A percentile compares a stretch with the other conserved stretches of the same genome.
Conservation (phyloP, 2,888 invertebrate genomes). For the Tetropium fuscum region DNA sequence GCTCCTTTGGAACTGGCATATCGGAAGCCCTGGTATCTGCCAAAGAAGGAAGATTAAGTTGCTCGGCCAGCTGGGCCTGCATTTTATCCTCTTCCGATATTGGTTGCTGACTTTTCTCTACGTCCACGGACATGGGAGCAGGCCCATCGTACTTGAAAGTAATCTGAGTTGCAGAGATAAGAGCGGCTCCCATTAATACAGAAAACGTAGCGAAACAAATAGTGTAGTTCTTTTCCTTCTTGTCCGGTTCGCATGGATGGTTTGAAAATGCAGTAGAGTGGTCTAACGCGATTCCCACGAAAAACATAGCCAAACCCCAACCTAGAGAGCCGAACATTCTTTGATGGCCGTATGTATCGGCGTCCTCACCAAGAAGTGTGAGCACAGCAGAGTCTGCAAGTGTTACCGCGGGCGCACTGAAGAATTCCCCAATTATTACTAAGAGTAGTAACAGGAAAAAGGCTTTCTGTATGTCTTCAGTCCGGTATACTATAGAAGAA, state of each 20-base stretch:
- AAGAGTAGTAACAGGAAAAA: slow-evolving; percentile 94
- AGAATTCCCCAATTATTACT: slow-evolving; percentile 97
- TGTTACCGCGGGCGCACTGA: slow-evolving; percentile 95
- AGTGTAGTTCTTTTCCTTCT: slow-evolving; percentile 96
- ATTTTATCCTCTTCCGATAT: slow-evolving; percentile 80
- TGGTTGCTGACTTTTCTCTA: slow-evolving; percentile 62
- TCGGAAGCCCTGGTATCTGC: slow-evolving; percentile 74
- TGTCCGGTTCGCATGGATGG: slow-evolving; percentile 91
- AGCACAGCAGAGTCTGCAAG: slow-evolving; percentile 94
- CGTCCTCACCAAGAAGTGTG: slow-evolving; percentile 88
- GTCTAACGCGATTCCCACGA: slow-evolving; percentile 96
- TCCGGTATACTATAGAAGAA: slow-evolving; percentile 92
- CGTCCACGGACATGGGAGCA: slow-evolving; percentile 35
- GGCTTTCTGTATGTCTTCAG: slow-evolving; percentile 92
- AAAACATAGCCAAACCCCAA: slow-evolving; percentile 99
- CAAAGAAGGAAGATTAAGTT: slow-evolving; percentile 83
- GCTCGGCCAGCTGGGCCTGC: slow-evolving; percentile 86
- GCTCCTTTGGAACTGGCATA: slow-evolving; percentile 66
- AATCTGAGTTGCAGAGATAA: slow-evolving; percentile 92
- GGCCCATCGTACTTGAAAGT: slow-evolving; percentile 75
- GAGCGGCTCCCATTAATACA: slow-evolving; percentile 94
- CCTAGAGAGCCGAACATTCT: slow-evolving; percentile 84
- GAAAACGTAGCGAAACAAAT: slow-evolving; percentile 99
- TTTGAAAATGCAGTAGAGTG: slow-evolving; percentile 96
- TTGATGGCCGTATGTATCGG: slow-evolving; percentile 93